Evolutionary conservation across 2,113 vertebrate species (phyloP), one percentile per base, ranked within the genome.

Genomic region (Ascaphus truei): DNA sequence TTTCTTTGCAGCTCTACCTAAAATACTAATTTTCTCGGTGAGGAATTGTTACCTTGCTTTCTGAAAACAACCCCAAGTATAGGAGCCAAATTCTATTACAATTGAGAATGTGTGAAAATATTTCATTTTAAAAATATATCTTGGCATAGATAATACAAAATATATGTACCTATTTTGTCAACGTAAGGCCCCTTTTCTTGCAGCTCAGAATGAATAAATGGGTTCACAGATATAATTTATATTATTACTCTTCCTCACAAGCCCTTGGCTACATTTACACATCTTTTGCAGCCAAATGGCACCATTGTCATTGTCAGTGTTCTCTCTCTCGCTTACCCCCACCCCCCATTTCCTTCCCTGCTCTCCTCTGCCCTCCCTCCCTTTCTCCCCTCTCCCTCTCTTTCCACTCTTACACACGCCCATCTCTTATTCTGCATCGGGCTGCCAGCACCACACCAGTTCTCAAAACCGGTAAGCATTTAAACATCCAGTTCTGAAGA

Each of bases 31-130:
- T 33, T 12, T 26, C 27, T 47, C 41, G 1, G 58, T 62, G 59
- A 62, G 23, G 59, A 45, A 47, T 62, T 62, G 59, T 62, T 47
- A 47, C 59, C 48, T 59, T 62, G 59, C 59, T 33, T 62, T 29
- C 45, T 39, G 30, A 47, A 62, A 62, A 62, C 41, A 30, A 47
- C 33, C 59, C 48, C 39, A 48, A 62, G 59, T 62, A 47, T 31
- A 62, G 48, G 59, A 62, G 41, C 27, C 27, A 48, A 47, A 47
- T 62, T 62, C 59, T 20, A 47, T 41, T 62, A 22, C 45, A 39
- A 62, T 47, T 47, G 59, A 47, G 59, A 33, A 48, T 23, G 59
- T 47, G 39, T 47, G 48, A 62, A 48, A 29, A 43, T 23, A 62
- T n/a, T 62, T 62, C 59, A 45, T 27, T 12, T 45, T 61, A 45